These are phyloP conservation scores for Caerostris darwini DNA, from an alignment of 1,140 invertebrate genomes.

Conservation along the genomic window DNA sequence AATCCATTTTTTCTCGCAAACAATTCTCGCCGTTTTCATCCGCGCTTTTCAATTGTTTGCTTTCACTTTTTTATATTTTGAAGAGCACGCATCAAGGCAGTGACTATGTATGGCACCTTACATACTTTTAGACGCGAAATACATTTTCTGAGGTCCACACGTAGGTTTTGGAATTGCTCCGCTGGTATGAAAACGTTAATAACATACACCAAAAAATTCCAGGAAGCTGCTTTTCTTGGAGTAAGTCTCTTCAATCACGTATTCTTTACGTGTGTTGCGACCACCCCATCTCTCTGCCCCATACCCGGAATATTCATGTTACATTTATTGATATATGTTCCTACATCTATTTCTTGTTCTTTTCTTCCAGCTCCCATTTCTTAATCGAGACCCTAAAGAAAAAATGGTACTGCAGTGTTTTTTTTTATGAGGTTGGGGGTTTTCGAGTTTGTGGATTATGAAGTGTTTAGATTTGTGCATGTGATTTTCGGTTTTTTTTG, in stretches of 20 bases:
- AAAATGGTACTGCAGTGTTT: background rate
- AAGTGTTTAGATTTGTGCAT: background rate
- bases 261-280: background rate
- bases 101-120: constrained; percentile 45
- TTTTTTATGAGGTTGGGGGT: background rate
- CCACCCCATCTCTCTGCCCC: background rate
- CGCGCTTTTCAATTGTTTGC: constrained; percentile 7
- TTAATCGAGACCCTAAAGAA: background rate
- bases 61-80: background rate
- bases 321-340: constrained; percentile 34
- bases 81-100: constrained; percentile 2
- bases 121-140: background rate
- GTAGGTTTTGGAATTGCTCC: constrained; percentile 36
- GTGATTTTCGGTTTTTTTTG: no score
- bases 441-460: background rate
- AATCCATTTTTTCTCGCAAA: constrained; percentile 21
- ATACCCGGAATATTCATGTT: background rate
- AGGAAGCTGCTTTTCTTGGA: constrained; percentile 7
- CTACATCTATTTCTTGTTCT: background rate
- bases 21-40: constrained; percentile 6
- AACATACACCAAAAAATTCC: constrained; percentile 2
- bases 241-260: constrained; percentile 23
- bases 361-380: background rate
- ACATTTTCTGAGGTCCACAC: constrained; percentile 30
- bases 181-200: constrained; percentile 37